A percentile compares a stretch with the other conserved stretches of the same genome.
These are phyloP conservation scores for Ataeniobius toweri DNA, from an alignment of 2,797 vertebrate genomes.

Conservation along the genomic window DNA sequence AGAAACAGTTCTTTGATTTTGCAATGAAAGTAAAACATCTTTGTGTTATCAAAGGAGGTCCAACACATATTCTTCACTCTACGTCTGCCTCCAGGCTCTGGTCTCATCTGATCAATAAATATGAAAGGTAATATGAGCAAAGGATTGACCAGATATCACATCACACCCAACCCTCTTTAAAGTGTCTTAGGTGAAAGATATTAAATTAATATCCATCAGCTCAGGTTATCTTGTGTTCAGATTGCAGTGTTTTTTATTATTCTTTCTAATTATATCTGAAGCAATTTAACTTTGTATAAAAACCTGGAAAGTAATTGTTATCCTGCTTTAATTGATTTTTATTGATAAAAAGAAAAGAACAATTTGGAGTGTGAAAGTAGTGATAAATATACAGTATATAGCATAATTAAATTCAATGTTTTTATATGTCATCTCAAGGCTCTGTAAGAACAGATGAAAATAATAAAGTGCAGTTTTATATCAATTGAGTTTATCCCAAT, in stretches of 20 bases:
- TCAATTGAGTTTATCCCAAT: not conserved
- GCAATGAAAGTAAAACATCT: not conserved
- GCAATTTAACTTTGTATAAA: not conserved
- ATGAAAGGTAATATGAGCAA: not conserved
- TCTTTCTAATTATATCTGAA: not conserved
- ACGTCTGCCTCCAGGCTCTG: not conserved
- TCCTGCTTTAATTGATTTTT: not conserved
- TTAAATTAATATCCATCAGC: not conserved
- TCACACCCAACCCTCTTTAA: not conserved
- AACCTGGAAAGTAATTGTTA: not conserved
- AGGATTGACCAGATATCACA: not conserved
- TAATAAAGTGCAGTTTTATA: not conserved
- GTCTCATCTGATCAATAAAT: conserved; percentile 29
- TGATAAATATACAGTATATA: not conserved
- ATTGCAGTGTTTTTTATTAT: not conserved
- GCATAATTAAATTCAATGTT: not conserved
- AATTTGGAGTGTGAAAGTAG: not conserved
- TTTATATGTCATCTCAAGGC: not conserved
- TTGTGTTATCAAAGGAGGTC: not conserved
- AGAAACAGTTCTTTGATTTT: not conserved
- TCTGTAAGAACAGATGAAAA: not conserved
- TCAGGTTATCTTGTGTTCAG: not conserved
- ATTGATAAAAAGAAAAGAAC: not conserved
- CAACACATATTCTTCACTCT: conserved; percentile 38
- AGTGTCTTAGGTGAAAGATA: not conserved